Evolutionary conservation across 1,140 invertebrate species (phyloP).

Genomic region (Whitmania pigra): DNA sequence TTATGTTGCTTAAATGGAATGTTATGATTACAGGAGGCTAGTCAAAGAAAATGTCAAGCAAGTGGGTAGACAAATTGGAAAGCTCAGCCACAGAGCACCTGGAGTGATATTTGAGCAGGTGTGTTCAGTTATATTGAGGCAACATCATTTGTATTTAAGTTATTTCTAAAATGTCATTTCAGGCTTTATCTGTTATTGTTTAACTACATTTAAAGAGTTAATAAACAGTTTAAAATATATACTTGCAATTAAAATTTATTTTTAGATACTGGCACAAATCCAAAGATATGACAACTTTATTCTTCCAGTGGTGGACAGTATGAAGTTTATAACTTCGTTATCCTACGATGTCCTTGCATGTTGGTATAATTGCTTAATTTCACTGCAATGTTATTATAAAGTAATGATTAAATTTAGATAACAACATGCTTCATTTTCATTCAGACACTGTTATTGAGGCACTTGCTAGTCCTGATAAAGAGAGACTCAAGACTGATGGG

Average conservation of each 20-base stretch:
- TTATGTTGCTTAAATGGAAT: no score
- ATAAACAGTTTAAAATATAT: no score
- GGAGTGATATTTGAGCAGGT: constrained; percentile 92
- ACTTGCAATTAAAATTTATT: not conserved
- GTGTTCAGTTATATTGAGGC: constrained; percentile 31
- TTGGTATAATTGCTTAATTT: constrained; percentile 27
- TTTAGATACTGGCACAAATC: constrained; percentile 69
- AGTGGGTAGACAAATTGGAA: constrained; percentile 83
- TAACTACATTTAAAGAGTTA: no score
- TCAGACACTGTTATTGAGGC: constrained; percentile 79
- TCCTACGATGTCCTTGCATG: constrained; percentile 90
- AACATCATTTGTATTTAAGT: no score
- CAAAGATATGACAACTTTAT: constrained; percentile 95
- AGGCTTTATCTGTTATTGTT: no score
- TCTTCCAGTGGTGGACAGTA: constrained; percentile 85
- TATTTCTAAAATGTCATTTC: no score
- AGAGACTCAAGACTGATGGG: constrained; percentile 71
- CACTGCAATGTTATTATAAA: no score
- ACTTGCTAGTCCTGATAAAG: constrained; percentile 54
- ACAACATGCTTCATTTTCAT: not conserved
- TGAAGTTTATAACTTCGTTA: constrained; percentile 87
- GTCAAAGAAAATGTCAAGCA: constrained; percentile 97
- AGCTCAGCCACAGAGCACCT: constrained; percentile 88
- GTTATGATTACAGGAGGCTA: constrained; percentile 50
- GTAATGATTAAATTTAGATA: no score